phyloP scores from a whole-genome alignment of 2,113 vertebrate genomes.

The Ornithorhynchus anatinus region DNA sequence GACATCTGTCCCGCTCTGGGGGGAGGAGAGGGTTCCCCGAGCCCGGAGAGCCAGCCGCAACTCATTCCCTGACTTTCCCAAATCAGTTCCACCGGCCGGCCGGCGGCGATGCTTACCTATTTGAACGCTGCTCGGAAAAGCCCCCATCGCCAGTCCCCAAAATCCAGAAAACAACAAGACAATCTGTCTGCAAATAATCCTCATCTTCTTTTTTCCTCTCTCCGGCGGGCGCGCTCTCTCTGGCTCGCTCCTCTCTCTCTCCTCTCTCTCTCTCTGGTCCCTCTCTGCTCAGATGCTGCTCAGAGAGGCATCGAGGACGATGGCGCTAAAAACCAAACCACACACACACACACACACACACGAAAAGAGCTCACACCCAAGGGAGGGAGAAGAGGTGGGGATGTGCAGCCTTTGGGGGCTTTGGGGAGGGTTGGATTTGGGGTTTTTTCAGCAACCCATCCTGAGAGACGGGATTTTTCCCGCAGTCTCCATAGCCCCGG shows the following conservation, averaged over 20 bases:
- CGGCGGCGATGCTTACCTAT: slow-evolving; percentile 87
- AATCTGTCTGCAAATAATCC: slow-evolving; percentile 97
- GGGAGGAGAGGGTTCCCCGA: not conserved
- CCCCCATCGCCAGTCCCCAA: slow-evolving; percentile 93
- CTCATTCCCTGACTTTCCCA: slow-evolving; percentile 55
- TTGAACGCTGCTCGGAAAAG: slow-evolving; percentile 99
- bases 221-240: slow-evolving; percentile 55
- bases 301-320: slow-evolving; percentile 87
- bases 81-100: not conserved
- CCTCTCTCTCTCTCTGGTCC: slow-evolving; percentile 65
- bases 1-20: no score
- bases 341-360: no score
- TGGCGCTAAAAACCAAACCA: slow-evolving; percentile 66
- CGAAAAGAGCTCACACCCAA: not conserved
- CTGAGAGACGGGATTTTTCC: slow-evolving; percentile 74
- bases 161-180: slow-evolving; percentile 93
- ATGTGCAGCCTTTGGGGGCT: not conserved
- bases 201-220: slow-evolving; percentile 89
- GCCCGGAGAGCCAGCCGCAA: slow-evolving; percentile 7
- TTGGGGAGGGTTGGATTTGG: not conserved
- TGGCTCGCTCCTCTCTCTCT: no score
- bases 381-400: not conserved
- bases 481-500: slow-evolving; percentile 89
- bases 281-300: slow-evolving; percentile 76
- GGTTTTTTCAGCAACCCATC: slow-evolving; percentile 78